A percentile compares a stretch with the other conserved stretches of the same genome.
Evolutionary conservation across 2,113 vertebrate species (phyloP).

Genomic region (Poecilia latipinna): DNA sequence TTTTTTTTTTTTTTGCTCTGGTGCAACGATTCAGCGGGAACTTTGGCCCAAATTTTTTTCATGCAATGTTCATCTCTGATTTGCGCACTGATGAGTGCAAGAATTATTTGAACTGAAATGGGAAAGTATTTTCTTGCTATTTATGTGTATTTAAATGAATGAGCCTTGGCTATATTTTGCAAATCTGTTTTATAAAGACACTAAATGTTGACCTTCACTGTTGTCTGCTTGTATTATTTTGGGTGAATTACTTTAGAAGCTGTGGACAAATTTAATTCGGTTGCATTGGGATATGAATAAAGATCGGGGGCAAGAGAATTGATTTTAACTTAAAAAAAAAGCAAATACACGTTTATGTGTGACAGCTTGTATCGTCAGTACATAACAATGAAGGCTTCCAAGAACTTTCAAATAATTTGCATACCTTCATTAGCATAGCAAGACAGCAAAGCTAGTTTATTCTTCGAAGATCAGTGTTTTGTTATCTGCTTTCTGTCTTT

Average conservation of each 20-base stretch:
- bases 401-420: not conserved
- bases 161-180: constrained; percentile 86
- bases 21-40: constrained; percentile 66
- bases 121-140: constrained; percentile 85
- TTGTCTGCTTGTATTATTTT: constrained; percentile 51
- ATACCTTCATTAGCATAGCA: not conserved
- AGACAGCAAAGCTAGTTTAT: not conserved
- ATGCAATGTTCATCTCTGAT: constrained; percentile 68
- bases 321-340: too few species aligned
- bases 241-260: not conserved
- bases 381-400: not conserved
- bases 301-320: not conserved
- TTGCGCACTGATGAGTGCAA: constrained; percentile 67
- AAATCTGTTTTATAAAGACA: constrained; percentile 86
- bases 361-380: not conserved
- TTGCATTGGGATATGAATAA: not conserved
- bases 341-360: not conserved
- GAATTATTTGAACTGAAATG: constrained; percentile 75
- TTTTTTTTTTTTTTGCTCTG: constrained; percentile 53
- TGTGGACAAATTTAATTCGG: not conserved
- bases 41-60: constrained; percentile 60
- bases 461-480: not conserved
- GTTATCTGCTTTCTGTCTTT: not conserved
- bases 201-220: constrained; percentile 73
- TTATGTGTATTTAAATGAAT: constrained; percentile 86